These are phyloP conservation scores for Dendrolimus pini DNA, from an alignment of 2,888 invertebrate genomes.

Conservation along the genomic window DNA sequence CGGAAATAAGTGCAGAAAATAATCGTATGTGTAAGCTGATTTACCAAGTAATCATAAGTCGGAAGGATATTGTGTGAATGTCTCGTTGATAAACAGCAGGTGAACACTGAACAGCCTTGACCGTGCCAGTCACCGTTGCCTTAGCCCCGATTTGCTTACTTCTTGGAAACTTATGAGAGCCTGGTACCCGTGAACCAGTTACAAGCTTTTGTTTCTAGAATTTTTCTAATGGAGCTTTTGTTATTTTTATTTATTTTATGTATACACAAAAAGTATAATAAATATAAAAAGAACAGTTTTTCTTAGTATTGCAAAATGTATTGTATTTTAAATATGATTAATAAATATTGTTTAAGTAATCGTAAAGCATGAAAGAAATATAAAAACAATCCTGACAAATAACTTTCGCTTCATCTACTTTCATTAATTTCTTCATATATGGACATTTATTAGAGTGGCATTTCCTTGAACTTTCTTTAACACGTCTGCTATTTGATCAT, in stretches of 20 bases:
- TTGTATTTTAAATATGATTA: background rate
- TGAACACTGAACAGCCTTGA: constrained; percentile 32
- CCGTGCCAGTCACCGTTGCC: constrained; percentile 27
- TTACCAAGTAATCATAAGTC: constrained; percentile 23
- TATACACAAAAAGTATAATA: background rate
- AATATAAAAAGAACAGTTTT: background rate
- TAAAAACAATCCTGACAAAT: no score
- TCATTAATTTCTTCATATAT: no score
- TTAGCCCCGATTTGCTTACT: constrained; percentile 28
- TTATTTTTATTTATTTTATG: background rate
- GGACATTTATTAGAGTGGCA: no score
- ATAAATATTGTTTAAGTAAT: background rate
- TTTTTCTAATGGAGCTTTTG: constrained; percentile 1
- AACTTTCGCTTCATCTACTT: no score
- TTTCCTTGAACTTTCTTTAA: no score
- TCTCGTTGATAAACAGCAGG: constrained; percentile 3
- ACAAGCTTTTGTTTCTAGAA: constrained; percentile 18
- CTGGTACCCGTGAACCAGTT: constrained; percentile 28
- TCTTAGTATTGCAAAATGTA: background rate
- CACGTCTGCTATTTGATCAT: no score
- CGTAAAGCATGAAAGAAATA: no score
- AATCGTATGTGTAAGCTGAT: constrained; percentile 7
- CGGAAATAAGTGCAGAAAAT: constrained; percentile 5
- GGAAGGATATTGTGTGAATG: constrained; percentile 19
- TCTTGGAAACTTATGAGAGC: constrained; percentile 29